Evolutionary conservation across 2,797 vertebrate genomes (phyloP).

Genomic region (Eospalax fontanierii): DNA sequence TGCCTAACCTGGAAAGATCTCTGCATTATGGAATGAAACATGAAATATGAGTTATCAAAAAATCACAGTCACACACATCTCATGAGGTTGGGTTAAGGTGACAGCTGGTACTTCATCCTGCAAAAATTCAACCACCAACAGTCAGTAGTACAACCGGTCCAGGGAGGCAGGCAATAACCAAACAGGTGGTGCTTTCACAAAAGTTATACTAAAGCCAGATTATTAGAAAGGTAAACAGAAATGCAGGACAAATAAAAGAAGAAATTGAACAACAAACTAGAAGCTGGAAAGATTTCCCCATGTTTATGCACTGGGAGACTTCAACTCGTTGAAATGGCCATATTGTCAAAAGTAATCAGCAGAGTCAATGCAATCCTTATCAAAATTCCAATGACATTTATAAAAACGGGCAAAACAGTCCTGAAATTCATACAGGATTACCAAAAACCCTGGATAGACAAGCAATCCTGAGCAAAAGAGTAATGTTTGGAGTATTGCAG

Average conservation of each 20-base stretch:
- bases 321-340: not conserved
- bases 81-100: not conserved
- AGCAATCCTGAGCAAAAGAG: not conserved
- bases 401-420: not conserved
- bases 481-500: not conserved
- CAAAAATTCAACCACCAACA: constrained; percentile 16
- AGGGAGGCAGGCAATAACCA: not conserved
- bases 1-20: not conserved
- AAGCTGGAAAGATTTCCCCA: not conserved
- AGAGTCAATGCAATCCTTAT: not conserved
- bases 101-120: not conserved
- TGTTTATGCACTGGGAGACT: not conserved
- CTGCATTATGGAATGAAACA: not conserved
- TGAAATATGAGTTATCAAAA: not conserved
- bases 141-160: not conserved
- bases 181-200: not conserved
- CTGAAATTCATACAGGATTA: not conserved
- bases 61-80: not conserved
- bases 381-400: not conserved
- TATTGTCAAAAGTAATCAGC: not conserved
- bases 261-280: not conserved
- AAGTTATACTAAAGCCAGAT: not conserved
- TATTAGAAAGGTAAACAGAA: not conserved
- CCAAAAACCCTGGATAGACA: not conserved
- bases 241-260: not conserved